A percentile compares a stretch with the other conserved stretches of the same genome.
Conservation (phyloP, 2,888 invertebrate species). For the Cistogaster globosa region DNA sequence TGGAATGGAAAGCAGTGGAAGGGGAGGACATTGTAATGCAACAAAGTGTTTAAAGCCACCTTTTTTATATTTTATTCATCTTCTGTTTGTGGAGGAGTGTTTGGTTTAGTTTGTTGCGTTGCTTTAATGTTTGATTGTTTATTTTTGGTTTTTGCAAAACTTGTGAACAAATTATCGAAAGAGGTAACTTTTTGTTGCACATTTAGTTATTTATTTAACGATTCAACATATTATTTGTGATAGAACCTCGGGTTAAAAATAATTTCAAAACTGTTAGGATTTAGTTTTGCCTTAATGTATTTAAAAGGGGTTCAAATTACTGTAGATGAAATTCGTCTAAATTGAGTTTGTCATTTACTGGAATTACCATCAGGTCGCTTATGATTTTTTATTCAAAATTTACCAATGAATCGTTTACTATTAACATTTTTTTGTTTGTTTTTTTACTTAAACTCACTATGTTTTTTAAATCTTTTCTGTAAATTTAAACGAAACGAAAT, state of each 20-base stretch:
- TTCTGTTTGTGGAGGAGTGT: constrained; percentile 67
- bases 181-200: constrained; percentile 40
- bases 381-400: no score
- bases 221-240: constrained; percentile 68
- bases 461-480: no score
- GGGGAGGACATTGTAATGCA: constrained; percentile 1
- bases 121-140: constrained; percentile 3
- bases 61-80: constrained; percentile 45
- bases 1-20: neutral
- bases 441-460: no score
- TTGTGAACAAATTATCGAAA: constrained; percentile 50
- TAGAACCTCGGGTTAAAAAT: constrained; percentile 47
- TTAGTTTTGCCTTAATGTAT: neutral
- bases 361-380: no score
- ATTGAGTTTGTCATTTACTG: no score
- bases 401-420: no score
- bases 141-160: neutral
- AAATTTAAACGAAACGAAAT: no score
- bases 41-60: constrained; percentile 43
- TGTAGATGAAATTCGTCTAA: no score
- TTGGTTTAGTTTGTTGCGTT: neutral
- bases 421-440: no score
- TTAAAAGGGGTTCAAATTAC: neutral
- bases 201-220: constrained; percentile 54
- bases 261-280: neutral